Conservation (phyloP, 2,113 vertebrate genomes). For the Hippopotamus amphibius region DNA sequence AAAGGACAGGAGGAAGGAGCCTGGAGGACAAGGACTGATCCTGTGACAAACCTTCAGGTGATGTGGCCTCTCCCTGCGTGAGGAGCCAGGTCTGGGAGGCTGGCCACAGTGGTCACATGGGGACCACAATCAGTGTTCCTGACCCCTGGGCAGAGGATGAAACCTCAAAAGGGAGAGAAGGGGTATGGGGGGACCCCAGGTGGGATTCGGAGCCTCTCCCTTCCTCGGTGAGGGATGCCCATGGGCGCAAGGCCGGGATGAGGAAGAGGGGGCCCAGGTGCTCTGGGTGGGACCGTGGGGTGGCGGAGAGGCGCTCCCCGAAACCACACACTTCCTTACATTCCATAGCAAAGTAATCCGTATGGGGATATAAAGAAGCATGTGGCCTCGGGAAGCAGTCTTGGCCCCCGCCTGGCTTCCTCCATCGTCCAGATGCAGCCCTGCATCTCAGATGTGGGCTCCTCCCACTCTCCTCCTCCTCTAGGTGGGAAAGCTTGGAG, state of each 20-base stretch:
- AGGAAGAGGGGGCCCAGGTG: neutral
- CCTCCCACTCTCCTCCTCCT: neutral
- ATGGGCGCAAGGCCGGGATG: accelerated
- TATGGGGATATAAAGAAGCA: conserved; percentile 99
- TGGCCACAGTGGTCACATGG: neutral
- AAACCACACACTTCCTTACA: conserved; percentile 99
- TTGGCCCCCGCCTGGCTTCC: neutral
- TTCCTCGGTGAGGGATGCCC: neutral
- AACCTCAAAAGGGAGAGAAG: neutral
- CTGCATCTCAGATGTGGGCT: neutral
- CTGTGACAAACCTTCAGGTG: neutral
- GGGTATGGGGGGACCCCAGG: neutral
- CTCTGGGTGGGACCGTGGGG: neutral
- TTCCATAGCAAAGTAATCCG: conserved; percentile 97
- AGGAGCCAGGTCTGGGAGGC: neutral
- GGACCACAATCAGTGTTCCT: no score
- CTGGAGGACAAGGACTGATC: neutral
- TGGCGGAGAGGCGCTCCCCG: conserved; percentile 79
- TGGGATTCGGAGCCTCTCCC: neutral
- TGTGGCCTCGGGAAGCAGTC: conserved; percentile 90
- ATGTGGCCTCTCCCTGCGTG: neutral
- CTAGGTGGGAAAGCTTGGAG: neutral
- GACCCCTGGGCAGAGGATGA: neutral
- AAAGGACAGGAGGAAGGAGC: neutral
- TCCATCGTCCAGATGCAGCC: neutral